phyloP scores from a whole-genome alignment of 37 sponge, comb jelly and placozoan genomes.

The Agelas oroides region DNA sequence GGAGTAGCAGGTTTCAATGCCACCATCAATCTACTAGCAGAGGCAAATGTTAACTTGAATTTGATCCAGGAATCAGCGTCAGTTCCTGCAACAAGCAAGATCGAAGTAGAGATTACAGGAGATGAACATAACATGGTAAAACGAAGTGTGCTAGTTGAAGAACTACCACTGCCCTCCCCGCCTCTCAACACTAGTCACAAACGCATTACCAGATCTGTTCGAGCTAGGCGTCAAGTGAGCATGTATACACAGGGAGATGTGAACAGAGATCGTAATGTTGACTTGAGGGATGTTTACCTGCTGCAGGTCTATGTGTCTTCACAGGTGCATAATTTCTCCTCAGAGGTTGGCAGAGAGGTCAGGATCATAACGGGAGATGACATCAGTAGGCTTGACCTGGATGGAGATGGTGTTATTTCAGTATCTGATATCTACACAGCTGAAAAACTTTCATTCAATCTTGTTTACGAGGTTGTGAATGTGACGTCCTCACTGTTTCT shows the following conservation, averaged over 20 bases:
- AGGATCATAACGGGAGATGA: neutral
- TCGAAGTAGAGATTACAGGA: slow-evolving; percentile 3
- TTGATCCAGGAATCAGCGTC: neutral
- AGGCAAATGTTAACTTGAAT: slow-evolving; percentile 11
- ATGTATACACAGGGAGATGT: slow-evolving; percentile 36
- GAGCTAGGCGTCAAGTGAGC: neutral
- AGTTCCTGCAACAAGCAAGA: slow-evolving; percentile 10
- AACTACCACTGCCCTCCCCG: neutral
- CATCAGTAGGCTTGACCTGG: slow-evolving; percentile 22
- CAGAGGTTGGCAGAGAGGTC: slow-evolving; percentile 13
- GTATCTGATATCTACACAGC: slow-evolving; percentile 25
- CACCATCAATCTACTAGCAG: slow-evolving; percentile 3
- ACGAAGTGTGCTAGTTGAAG: neutral
- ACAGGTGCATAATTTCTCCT: slow-evolving; percentile 48
- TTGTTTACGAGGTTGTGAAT: slow-evolving; percentile 4
- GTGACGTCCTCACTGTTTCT: neutral
- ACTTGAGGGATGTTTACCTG: slow-evolving; percentile 62
- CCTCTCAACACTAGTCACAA: neutral
- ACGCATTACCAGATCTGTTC: neutral
- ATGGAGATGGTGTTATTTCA: slow-evolving; percentile 53
- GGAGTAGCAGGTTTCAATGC: slow-evolving; percentile 23
- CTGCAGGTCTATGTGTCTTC: slow-evolving; percentile 57
- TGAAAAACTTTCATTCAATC: slow-evolving; percentile 45
- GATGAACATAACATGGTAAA: neutral
- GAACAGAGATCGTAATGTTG: slow-evolving; percentile 68